Evolutionary conservation across 2,797 vertebrate genomes (phyloP).

Genomic region (Neomorphus geoffroyi): DNA sequence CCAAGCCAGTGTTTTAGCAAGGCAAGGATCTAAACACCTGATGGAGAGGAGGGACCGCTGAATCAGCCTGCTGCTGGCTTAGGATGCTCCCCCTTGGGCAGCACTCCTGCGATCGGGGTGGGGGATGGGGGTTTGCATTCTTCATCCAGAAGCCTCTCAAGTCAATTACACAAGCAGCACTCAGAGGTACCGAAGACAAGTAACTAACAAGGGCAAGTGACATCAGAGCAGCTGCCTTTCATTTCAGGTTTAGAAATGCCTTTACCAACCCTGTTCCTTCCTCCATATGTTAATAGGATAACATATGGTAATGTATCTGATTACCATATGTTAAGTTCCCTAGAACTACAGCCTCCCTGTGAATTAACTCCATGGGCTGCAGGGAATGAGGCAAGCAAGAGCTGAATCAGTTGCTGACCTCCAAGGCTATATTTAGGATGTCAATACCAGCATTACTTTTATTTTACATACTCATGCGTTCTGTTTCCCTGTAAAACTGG

Average conservation of each 20-base stretch:
- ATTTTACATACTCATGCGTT: background rate
- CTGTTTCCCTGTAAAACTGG: background rate
- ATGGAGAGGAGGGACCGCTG: background rate
- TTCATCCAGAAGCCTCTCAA: background rate
- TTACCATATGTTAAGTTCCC: slow-evolving; percentile 39
- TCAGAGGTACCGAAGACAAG: background rate
- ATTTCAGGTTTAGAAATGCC: slow-evolving; percentile 40
- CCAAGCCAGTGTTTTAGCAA: background rate
- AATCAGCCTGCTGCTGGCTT: background rate
- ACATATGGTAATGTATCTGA: slow-evolving; percentile 42
- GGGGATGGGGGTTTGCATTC: background rate
- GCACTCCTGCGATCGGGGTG: background rate
- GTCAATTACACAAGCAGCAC: background rate
- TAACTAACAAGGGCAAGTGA: background rate
- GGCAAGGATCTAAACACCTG: background rate
- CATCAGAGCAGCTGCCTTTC: slow-evolving; percentile 37
- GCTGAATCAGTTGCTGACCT: slow-evolving; percentile 1
- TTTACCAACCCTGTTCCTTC: slow-evolving; percentile 11
- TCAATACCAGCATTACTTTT: background rate
- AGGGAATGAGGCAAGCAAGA: slow-evolving; percentile 15
- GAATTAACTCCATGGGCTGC: slow-evolving; percentile 22
- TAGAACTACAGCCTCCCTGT: background rate
- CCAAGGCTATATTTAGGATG: background rate
- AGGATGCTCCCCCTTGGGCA: background rate
- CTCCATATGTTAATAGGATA: slow-evolving; percentile 27